phyloP scores from a whole-genome alignment of 2,113 vertebrate species.

The Lepus europaeus region DNA sequence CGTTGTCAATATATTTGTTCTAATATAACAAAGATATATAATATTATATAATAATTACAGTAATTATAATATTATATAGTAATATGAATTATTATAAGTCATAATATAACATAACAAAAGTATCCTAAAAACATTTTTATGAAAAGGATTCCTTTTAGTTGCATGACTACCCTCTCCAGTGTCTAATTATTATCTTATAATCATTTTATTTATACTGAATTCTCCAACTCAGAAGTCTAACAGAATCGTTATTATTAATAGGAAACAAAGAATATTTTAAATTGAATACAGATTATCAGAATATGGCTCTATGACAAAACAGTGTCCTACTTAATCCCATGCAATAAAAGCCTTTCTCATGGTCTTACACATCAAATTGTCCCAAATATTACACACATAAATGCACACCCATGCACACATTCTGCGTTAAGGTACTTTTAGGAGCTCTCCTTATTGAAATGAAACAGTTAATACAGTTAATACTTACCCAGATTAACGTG shows the following conservation, averaged over 20 bases:
- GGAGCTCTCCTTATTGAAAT: neutral
- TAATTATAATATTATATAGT: too few relatives aligned
- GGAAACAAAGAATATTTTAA: neutral
- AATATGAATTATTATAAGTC: too few relatives aligned
- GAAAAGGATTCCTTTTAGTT: neutral
- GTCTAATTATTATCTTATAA: neutral
- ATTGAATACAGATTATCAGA: neutral
- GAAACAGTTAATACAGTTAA: neutral
- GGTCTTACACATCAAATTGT: neutral
- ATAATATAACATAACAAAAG: neutral
- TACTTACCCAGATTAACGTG: neutral
- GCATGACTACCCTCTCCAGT: neutral
- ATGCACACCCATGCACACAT: neutral
- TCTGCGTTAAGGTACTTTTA: neutral
- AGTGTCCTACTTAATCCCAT: neutral
- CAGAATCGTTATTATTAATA: neutral
- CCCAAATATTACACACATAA: neutral
- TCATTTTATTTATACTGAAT: neutral
- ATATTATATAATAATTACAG: too few relatives aligned
- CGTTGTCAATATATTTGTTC: neutral
- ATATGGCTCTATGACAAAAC: neutral
- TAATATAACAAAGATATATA: neutral
- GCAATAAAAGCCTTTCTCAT: neutral
- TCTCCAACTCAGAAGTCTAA: neutral
- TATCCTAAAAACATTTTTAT: neutral